Percentiles rank a stretch among this genome's conserved stretches.
These are phyloP conservation scores for Probosciger aterrimus DNA, from an alignment of 2,113 vertebrate genomes.

Conservation along the genomic window DNA sequence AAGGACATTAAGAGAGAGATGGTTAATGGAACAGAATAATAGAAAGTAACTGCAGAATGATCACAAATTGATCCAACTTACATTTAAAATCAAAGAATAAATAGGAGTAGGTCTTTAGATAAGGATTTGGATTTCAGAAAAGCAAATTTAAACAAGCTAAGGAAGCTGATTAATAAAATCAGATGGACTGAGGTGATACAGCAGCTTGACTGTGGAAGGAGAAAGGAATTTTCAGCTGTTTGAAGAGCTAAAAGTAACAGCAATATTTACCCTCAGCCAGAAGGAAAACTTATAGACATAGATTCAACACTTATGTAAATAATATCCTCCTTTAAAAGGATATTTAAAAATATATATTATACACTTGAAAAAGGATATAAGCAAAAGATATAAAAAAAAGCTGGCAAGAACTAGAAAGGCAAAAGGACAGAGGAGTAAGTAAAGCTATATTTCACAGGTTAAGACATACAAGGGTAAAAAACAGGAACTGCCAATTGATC, in stretches of 20 bases:
- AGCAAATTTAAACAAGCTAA: slow-evolving; percentile 6
- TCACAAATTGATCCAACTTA: not conserved
- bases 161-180: not conserved
- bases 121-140: not conserved
- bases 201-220: not conserved
- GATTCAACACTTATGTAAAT: not conserved
- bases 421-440: not conserved
- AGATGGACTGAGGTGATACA: not conserved
- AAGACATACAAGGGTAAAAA: not conserved
- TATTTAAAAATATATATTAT: not conserved
- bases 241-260: not conserved
- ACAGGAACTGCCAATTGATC: not conserved
- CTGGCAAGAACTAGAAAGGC: not conserved
- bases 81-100: not conserved
- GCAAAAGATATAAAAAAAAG: not conserved
- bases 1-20: not conserved
- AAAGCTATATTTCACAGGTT: not conserved
- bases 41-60: not conserved
- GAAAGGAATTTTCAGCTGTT: not conserved
- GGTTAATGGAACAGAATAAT: not conserved
- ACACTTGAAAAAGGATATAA: not conserved
- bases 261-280: not conserved
- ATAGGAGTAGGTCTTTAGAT: not conserved
- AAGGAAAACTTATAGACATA: not conserved
- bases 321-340: not conserved